phyloP scores from a whole-genome alignment of 2,113 vertebrate species.

The Platanista minor region DNA sequence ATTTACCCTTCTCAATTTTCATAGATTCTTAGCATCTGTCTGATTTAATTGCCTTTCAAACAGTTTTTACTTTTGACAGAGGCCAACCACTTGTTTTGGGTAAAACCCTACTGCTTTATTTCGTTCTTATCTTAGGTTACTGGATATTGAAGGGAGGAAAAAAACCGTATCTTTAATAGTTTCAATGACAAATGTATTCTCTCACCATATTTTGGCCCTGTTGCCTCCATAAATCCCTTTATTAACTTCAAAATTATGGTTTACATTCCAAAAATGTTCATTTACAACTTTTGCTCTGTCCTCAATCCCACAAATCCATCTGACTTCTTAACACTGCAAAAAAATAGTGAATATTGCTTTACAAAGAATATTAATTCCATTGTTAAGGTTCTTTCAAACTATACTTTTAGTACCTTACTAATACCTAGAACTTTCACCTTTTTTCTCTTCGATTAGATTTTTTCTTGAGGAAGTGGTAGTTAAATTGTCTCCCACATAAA shows the following conservation, averaged over 20 bases:
- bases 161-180: not conserved
- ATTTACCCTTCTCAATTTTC: not conserved
- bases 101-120: not conserved
- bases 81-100: not conserved
- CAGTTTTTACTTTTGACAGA: not conserved
- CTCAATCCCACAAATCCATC: not conserved
- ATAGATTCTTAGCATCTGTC: not conserved
- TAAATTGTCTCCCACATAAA: not conserved
- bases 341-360: not conserved
- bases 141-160: not conserved
- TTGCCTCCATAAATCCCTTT: not conserved
- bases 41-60: not conserved
- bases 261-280: not conserved
- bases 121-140: not conserved
- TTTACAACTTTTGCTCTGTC: not conserved
- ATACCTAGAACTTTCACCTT: not conserved
- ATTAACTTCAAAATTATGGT: not conserved
- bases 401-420: not conserved
- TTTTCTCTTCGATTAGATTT: not conserved
- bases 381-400: not conserved
- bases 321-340: not conserved
- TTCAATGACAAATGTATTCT: not conserved
- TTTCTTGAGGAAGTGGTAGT: not conserved
- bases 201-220: not conserved
- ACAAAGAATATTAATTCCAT: not conserved